Evolutionary conservation across 2,797 vertebrate species (phyloP), one percentile per base, ranked within the genome.

Genomic region (Momotus momota): DNA sequence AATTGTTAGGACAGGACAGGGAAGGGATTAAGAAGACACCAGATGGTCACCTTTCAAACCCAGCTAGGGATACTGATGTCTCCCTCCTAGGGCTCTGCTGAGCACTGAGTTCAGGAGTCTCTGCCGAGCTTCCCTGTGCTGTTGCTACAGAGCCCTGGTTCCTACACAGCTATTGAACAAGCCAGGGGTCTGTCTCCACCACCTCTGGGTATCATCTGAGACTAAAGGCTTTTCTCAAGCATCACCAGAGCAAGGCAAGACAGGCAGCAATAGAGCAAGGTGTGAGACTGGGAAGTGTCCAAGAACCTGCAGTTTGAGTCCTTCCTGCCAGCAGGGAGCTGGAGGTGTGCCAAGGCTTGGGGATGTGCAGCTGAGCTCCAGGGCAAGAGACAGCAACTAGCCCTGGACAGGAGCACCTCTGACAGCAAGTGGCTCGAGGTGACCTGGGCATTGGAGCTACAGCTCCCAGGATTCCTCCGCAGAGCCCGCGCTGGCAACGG

Each of bases 231-330:
- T 58, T 27, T 46, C 81, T 54, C 38, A 21, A 86, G 40, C 27
- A 57, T 55, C 79, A 45, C 6, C 35, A 35, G 60, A 65, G 64
- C 12, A 18, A 14, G 49, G 27, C 46, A 84, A 19, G 43, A 25
- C 27, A 77, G 61, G 61, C 90, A 95, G 77, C 62, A 92, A 89
- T 6, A 64, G 78, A 71, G 58, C 66, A 92, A 46, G 64, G 55
- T 17, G 18, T 0, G 2, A 81, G 86, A 22, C 3, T 0, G 0
- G 26, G 21, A 82, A 83, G 55, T 6, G 35, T 62, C 66, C 66
- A 8, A 70, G 91, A 58, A 1, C 7, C 54, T 62, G 78, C 88
- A 45, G 62, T 35, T 81, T 84, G 71, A 0, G 0, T 54, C 46
- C 8, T 66, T 94, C 78, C 83, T 57, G 58, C 49, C 1, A 7